Evolutionary conservation across 2,113 vertebrate species (phyloP), one percentile per base, ranked within the genome.

Genomic region (Archilochus colubris): DNA sequence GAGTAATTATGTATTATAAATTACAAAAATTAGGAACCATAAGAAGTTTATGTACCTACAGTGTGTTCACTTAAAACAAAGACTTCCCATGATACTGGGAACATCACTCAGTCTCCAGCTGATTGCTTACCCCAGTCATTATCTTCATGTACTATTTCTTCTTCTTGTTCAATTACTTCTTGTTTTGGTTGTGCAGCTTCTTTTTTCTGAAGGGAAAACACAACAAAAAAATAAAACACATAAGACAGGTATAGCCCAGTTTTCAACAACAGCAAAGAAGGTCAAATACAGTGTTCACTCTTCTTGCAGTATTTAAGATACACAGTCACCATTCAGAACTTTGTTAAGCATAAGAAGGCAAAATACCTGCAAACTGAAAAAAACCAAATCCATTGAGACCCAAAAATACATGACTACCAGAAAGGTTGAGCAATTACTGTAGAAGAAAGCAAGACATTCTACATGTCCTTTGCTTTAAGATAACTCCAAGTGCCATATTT

Each of bases 91-190:
- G 3, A 17, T 64, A 33, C 25, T 82, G 31, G 36, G 13, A 66
- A 54, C 50, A 64, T 27, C 8, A 14, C 44, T 68, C 24, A 10
- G 7, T 15, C 44, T 75, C 38, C 46, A 55, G 25, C 0, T 77
- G 31, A 72, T 64, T 13, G 48, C 97, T 96, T 95, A 99, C 99
- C 99, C 99, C 99, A 99, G 21, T 99, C 98, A 33, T 99, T 99
- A 59, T 99, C 99, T 86, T 99, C 99, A 0, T 99, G 99, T 25
- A 99, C 92, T 31, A 99, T 94, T 84, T 96, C 92, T 78, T 97
- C 98, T 85, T 99, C 98, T 76, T 97, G 98, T 51, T 97, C 97
- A 77, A 95, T 66, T 48, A 97, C 89, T 95, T 98, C 98, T 73
- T 98, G 93, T 92, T 98, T 98, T 14, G 99, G 99, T 75, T 25